A percentile compares a stretch with the other conserved stretches of the same genome.
These are phyloP conservation scores for Invenusta paracnida DNA, from an alignment of 2,888 invertebrate species.

Conservation along the genomic window DNA sequence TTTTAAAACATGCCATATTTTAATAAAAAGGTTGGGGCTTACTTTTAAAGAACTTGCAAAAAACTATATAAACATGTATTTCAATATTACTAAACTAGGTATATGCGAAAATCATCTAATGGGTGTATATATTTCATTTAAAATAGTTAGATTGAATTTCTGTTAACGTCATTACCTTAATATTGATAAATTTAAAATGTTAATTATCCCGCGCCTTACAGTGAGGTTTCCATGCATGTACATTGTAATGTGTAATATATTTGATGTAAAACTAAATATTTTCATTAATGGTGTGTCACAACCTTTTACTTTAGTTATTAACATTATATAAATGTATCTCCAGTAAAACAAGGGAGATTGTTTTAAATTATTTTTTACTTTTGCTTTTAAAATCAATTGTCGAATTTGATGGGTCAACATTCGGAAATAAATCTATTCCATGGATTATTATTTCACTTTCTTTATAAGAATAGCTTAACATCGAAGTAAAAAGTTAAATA, in stretches of 20 bases:
- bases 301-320: not conserved
- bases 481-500: too few species aligned
- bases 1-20: not conserved
- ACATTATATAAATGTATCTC: not conserved
- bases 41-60: not conserved
- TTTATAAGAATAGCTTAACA: too few species aligned
- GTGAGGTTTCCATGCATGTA: not conserved
- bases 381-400: not conserved
- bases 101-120: not conserved
- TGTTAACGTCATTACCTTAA: not conserved
- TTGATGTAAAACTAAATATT: not conserved
- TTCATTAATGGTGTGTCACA: not conserved
- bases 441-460: not conserved
- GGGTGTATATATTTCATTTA: not conserved
- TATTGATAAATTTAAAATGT: not conserved
- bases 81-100: not conserved
- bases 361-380: not conserved
- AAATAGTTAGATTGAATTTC: not conserved
- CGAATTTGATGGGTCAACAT: not conserved
- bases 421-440: not conserved
- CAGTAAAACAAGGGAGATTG: not conserved
- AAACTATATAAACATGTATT: not conserved
- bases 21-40: not conserved
- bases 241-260: not conserved
- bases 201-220: not conserved